Evolutionary conservation across 2,888 invertebrate genomes (phyloP), one percentile per base, ranked within the genome.

Genomic region (Xestoiulus laeticollis): DNA sequence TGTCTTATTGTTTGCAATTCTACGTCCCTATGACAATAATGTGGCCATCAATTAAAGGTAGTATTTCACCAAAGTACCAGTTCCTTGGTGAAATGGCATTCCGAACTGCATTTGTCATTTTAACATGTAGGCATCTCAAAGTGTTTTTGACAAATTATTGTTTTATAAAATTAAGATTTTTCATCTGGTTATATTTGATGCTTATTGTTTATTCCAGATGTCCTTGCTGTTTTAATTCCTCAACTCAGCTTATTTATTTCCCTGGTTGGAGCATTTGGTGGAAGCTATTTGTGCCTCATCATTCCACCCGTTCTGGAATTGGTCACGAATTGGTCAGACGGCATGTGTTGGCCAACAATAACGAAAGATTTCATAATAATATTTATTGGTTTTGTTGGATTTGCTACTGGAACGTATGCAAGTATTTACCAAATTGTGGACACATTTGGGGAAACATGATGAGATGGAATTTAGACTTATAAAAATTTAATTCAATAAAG

Each of bases 1-100:
- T 98, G n/a, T 96, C 97, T 0, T 98, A 98, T 91, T 95, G 96
- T 8, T 94, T 98, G 1, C 98, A 98, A 92, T 97, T 98, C 92
- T 98, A 98, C 92, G 98, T 98, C 30, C 97, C 98, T 0, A 95
- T 98, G 93, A 96, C 95, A 90, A 96, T 98, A 88, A 94, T 98
- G 38, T 97, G 96, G 95, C 97, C 98, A 0, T 93, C 93, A 89
- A 93, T 98, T 6, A 90, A 91, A 59, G 86, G 89, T 85, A 89
- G 89, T 38, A 88, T 89, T 48, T 33, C 88, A 44, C 38, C 44
- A 26, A 85, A 33, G 44, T 88, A 86, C n/a, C 85, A 88, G 8
- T 6, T 43, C 30, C 1, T 53, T 22, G 59, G 26, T 8, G 87
- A 87, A 87, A 68, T 85, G 38, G 59, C 33, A 5, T 88, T 88